phyloP scores from a whole-genome alignment of 2,113 vertebrate species.

The Aegithalos caudatus region DNA sequence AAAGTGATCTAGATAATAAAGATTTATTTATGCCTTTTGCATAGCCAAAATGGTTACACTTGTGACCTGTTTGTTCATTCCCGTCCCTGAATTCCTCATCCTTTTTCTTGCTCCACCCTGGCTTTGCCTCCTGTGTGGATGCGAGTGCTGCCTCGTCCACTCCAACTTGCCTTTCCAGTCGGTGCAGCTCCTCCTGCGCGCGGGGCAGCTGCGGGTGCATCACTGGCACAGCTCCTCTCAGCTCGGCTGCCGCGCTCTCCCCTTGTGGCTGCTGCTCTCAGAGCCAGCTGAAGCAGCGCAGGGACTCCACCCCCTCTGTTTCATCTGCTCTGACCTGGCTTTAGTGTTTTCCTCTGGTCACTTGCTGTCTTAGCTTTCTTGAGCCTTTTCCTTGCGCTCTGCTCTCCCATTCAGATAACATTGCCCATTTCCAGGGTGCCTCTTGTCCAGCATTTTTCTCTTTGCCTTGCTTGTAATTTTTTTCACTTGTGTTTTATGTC shows the following conservation, averaged over 20 bases:
- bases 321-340: neutral
- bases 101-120: neutral
- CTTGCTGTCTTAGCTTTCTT: neutral
- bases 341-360: neutral
- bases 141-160: rapidly evolving
- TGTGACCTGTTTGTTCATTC: neutral
- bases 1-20: neutral
- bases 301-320: neutral
- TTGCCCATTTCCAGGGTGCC: neutral
- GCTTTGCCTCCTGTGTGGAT: neutral
- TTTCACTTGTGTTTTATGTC: neutral
- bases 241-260: rapidly evolving
- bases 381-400: neutral
- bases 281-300: rapidly evolving
- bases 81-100: neutral
- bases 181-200: neutral
- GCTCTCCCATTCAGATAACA: neutral
- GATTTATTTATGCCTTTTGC: neutral
- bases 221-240: neutral
- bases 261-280: neutral
- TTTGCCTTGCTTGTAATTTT: neutral
- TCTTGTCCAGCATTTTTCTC: neutral
- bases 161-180: constrained; percentile 11
- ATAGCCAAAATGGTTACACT: neutral
- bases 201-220: neutral